Percentiles rank a stretch among this genome's conserved stretches.
These are phyloP conservation scores for Molossus alvarezi DNA, from an alignment of 2,797 vertebrate genomes.

Conservation along the genomic window DNA sequence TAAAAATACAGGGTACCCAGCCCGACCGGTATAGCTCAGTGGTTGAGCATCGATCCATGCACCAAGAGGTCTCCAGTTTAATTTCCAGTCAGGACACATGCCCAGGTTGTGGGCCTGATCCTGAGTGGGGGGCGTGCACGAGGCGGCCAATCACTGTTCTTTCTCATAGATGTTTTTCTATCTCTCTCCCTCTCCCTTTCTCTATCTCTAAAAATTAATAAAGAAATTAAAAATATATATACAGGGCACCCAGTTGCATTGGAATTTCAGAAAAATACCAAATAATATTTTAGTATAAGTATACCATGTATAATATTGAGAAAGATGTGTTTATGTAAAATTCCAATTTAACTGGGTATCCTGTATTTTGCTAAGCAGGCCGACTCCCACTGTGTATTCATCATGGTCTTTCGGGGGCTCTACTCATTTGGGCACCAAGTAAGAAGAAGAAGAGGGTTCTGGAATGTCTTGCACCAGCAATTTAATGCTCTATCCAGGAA, in stretches of 20 bases:
- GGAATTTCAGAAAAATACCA: constrained; percentile 4
- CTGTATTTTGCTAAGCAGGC: fast-evolving
- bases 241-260: not conserved
- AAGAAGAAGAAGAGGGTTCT: not conserved
- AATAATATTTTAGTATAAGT: not conserved
- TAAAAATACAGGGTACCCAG: not conserved
- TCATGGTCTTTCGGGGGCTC: fast-evolving
- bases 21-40: no score
- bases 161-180: no score
- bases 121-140: no score
- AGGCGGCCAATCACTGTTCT: no score
- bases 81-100: no score
- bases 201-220: no score
- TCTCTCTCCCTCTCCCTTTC: no score
- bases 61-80: no score
- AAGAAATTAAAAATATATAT: no score
- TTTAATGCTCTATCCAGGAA: not conserved
- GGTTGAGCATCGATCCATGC: no score
- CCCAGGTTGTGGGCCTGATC: no score
- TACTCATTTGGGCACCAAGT: not conserved
- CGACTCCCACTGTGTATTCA: fast-evolving
- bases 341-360: not conserved
- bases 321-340: not conserved
- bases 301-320: not conserved
- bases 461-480: not conserved